Base-by-base conservation (phyloP, 2,113 vertebrate genomes). In the Stegastes partitus region DNA sequence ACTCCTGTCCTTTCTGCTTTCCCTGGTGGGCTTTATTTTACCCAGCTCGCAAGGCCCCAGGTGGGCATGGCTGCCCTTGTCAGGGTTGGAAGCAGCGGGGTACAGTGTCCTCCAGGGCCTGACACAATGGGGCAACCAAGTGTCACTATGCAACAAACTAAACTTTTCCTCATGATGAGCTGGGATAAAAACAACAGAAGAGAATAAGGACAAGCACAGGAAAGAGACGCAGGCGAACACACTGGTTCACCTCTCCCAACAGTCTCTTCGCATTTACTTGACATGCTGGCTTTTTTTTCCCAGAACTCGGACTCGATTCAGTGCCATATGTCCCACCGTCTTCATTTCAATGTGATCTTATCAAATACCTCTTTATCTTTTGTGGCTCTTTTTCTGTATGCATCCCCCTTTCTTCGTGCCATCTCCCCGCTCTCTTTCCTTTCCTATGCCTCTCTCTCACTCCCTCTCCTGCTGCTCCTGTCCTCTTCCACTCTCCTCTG, bases 11-110 rank as follows among this genome's bases (percentile, higher is more conserved):
- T 76, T 62, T 65, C 50, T 37, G 53, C 74, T 80, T 42, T 80
- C 79, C 83, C 75, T 16, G 74, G 78, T 77, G 86, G 89, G 74
- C 84, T 83, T 81, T 68, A 75, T 85, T 89, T 83, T 76, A 84
- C 79, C 79, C 76, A 71, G 82, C 76, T 77, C 42, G 0, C 47
- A 55, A 61, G 79, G 79, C 87, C 86, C 77, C 76, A 65, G 83
- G 88, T 86, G 86, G 89, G 83, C 85, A 67, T 39, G 21, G 82
- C 83, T 87, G 92, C 87, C 91, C 89, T 92, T 93, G 91, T 86
- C 85, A 83, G 68, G 66, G 85, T 57, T 74, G 84, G 83, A 69
- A 74, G 78, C 79, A 79, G 88, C 61, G 25, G 82, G 75, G 84
- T 78, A 81, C 59, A 50, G 51, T 66, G 86, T 84, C 87, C 84